Base-by-base conservation (phyloP, 2,888 invertebrate species). In the Drosophila fulvimacula region DNA sequence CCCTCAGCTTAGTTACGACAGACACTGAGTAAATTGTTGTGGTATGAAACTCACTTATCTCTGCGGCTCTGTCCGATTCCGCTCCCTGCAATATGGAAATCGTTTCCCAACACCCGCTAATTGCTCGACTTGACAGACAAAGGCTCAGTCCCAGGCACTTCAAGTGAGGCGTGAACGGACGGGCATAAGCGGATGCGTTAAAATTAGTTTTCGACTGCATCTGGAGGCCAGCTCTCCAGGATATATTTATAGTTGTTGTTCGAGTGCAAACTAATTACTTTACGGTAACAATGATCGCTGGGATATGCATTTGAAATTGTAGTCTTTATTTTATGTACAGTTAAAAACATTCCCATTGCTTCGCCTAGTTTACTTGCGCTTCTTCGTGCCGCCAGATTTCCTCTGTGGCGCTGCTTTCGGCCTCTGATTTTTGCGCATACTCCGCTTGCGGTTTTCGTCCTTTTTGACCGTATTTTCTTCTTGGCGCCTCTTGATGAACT, bases 401-500 rank as follows among this genome's bases (percentile, higher is more conserved):
- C 58, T 66, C 13, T 70, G 82, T 2, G 66, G 19, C 11, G 63
- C 49, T 2, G 70, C 11, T 48, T 73, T 74, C 10, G 83, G 75
- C 30, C 81, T 75, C 55, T 92, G 92, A 53, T 61, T 88, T 65
- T 90, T 91, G 7, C 91, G 86, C 88, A 86, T 91, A 73, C 90
- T 93, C 9, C 89, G 92, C 78, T 93, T 93, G 2, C 93, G 88
- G 49, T 88, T 90, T 56, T 86, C 90, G 41, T 93, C 92, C 83
- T 94, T 93, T 62, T 91, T 92, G 15, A 91, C 90, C 57, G 82
- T 75, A 70, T 92, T 92, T 0, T 91, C 93, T 79, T 93, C 93
- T 81, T 95, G 93, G 80, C 95, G 95, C 71, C 94, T 95, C 77
- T 94, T 95, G 63, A 95, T 94, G 74, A 94, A 91, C 63, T 93